Base-by-base conservation (phyloP, 2,113 vertebrate species). In the Taxidea taxus region DNA sequence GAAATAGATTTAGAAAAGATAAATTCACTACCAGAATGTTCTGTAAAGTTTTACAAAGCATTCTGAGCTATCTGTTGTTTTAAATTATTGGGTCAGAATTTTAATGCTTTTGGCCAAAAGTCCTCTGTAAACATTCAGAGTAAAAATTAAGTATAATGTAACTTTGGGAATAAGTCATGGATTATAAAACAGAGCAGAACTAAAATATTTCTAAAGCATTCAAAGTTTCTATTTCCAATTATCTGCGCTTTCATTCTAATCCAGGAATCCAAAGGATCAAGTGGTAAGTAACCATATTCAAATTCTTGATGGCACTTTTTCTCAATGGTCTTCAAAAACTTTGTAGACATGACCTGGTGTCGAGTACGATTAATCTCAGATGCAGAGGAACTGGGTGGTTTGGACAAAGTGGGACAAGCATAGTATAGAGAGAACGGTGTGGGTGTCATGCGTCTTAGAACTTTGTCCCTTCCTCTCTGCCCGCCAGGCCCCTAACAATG, bases 61-160 rank as follows among this genome's bases (percentile, higher is more conserved):
- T 87, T 92, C 80, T 94, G 68, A 95, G 75, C 82, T 97, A 93
- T 83, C 47, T 97, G 49, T 64, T 94, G 14, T 72, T 95, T 95
- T 77, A 93, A n/a, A 93, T 88, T 64, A 66, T 88, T 92, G 81
- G 42, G 39, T 94, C 49, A 81, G 80, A 94, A 94, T 86, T 87
- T 90, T 81, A 92, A 92, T 95, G 49, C 4, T 93, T 97, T 93
- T 47, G 91, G 62, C 56, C 27, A 83, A 85, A 90, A 95, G 92
- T 85, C 80, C 83, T 90, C 84, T 87, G 78, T 93, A 95, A 97
- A 87, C 39, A 72, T 80, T 82, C 64, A 68, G 77, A 95, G 87
- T 75, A 93, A 90, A 97, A 97, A 74, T 72, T 42, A 95, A 97
- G 78, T 64, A 78, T 42, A 94, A 94, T 64, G 18, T 87, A 93